Percentiles rank a stretch among this genome's conserved stretches.
phyloP scores from a whole-genome alignment of 2,888 invertebrate species.

The Germaria angustata region DNA sequence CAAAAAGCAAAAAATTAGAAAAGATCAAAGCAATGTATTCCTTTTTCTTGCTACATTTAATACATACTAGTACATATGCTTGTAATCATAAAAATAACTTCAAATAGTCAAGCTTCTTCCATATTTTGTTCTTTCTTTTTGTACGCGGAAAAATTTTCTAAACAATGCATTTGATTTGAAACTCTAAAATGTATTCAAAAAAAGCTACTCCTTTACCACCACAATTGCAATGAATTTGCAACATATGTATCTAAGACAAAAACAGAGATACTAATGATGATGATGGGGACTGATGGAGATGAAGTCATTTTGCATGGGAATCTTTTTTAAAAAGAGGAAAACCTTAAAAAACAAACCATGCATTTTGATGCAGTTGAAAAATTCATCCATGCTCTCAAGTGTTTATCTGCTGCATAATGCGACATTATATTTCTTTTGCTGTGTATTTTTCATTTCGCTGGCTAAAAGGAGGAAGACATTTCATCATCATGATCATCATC shows the following conservation, averaged over 20 bases:
- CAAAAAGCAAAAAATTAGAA: not conserved
- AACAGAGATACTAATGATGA: not conserved
- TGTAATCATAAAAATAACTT: conserved; percentile 33
- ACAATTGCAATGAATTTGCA: conserved; percentile 15
- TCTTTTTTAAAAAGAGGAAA: conserved; percentile 13
- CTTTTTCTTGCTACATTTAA: not conserved
- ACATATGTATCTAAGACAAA: not conserved
- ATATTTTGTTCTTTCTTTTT: conserved; percentile 6
- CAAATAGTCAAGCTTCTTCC: conserved; percentile 32
- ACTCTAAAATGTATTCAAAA: conserved; percentile 7
- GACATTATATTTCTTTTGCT: conserved; percentile 44
- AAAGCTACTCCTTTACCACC: conserved; percentile 24
- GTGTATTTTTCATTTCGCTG: not conserved
- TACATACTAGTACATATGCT: not conserved
- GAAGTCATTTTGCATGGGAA: conserved; percentile 42
- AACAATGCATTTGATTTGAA: conserved; percentile 35
- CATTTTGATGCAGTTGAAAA: conserved; percentile 49
- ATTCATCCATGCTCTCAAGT: conserved; percentile 56
- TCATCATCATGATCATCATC: conserved; percentile 15
- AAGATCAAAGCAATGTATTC: conserved; percentile 41
- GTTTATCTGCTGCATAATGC: conserved; percentile 65
- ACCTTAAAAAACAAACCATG: not conserved
- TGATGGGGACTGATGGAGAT: not conserved
- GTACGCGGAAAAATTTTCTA: conserved; percentile 26
- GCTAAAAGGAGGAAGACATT: not conserved